Evolutionary conservation across 2,113 vertebrate species (phyloP).

Genomic region (Rhynchomys soricoides): DNA sequence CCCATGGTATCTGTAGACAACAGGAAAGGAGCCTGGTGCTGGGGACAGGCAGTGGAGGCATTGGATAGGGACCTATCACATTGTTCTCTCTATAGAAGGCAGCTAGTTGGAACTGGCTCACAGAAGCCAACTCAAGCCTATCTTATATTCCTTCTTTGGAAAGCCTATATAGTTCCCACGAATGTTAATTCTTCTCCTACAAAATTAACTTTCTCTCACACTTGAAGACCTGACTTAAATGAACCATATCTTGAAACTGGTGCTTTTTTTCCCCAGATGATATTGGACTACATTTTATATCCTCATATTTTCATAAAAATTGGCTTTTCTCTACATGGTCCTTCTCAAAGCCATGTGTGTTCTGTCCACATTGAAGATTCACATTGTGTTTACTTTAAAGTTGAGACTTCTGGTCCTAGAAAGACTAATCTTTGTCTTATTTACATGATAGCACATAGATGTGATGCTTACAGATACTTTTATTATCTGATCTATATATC

Average conservation of each 20-base stretch:
- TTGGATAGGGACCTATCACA: fast-evolving
- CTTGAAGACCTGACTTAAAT: neutral
- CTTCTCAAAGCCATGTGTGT: neutral
- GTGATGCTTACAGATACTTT: fast-evolving
- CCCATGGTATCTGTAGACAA: neutral
- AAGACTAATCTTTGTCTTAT: neutral
- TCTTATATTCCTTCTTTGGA: neutral
- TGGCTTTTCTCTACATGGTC: neutral
- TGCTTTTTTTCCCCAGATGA: neutral
- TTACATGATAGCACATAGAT: neutral
- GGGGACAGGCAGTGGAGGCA: fast-evolving
- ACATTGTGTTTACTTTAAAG: neutral
- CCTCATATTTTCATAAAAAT: neutral
- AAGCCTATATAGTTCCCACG: neutral
- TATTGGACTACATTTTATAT: neutral
- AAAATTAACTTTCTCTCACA: neutral
- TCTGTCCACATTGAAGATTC: no score
- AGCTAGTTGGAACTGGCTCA: no score
- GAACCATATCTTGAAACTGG: neutral
- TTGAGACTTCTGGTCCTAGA: neutral
- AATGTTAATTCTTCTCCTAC: no score
- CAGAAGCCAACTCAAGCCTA: neutral
- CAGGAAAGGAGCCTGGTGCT: neutral
- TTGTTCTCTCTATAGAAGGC: neutral
- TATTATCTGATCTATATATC: neutral